Base-by-base conservation (phyloP, 1,140 invertebrate species). In the Papilio dardanus region DNA sequence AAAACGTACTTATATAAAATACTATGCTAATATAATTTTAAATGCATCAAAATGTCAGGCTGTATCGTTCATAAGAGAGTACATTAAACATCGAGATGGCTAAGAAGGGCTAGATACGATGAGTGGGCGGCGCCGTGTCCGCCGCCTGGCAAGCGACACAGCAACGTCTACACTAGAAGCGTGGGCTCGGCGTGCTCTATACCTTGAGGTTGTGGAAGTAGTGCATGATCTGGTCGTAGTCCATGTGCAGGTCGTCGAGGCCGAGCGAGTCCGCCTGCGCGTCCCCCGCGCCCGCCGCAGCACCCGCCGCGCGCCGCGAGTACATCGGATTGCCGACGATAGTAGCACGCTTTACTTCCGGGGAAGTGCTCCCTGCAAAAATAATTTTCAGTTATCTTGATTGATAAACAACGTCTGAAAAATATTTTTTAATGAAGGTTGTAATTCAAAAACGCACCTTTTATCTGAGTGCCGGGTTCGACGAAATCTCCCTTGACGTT, bases 151-250 rank as follows among this genome's bases (percentile, higher is more conserved):
- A 89, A 91, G 88, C 88, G 86, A 84, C 80, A 86, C 85, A 89
- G 89, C 89, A 88, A 91, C 84, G 87, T 85, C 88, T 92, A 92
- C 79, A 83, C 88, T 92, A 92, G 86, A 92, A 91, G 89, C 91
- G 82, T 87, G 88, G 87, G 85, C 85, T 86, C 86, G 86, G 87
- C 82, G 84, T 81, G 82, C 79, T 88, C 96, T 93, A 96, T 94
- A 96, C 98, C 95, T 99, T 99, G 84, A 99, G 94, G 95, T 98
- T 99, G 93, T 99, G 97, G 95, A 99, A 99, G 94, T 99, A 99
- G 86, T 98, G 97, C 97, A 99, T 98, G 88, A 99, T 97, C 94
- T 99, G 97, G 87, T 99, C 97, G 92, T 99, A 99, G 90, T 99
- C 97, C 97, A 99, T 98, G 82, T 97, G 97, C 76, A 98, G 94